These are phyloP conservation scores for Sparidentex hasta DNA, from an alignment of 2,797 vertebrate genomes.

Conservation along the genomic window DNA sequence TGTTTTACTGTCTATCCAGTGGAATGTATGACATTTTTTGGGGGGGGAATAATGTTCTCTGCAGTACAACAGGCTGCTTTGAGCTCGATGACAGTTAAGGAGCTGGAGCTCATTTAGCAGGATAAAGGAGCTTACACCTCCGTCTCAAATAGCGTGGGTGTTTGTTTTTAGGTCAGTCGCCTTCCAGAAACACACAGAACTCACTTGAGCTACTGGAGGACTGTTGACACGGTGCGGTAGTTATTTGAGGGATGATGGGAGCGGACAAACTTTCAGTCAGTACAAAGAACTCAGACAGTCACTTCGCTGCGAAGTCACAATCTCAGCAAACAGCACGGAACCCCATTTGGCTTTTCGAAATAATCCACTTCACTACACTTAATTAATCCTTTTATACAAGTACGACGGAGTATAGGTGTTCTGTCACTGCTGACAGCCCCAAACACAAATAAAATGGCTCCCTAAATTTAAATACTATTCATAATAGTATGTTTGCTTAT, in stretches of 20 bases:
- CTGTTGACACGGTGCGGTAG: constrained; percentile 23
- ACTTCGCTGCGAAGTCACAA: constrained; percentile 6
- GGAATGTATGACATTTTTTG: neutral
- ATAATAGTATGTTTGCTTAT: constrained; percentile 52
- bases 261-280: constrained; percentile 25
- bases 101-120: constrained; percentile 3
- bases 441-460: constrained; percentile 36
- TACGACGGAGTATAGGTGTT: neutral
- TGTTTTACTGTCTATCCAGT: neutral
- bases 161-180: constrained; percentile 31
- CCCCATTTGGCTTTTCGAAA: constrained; percentile 14
- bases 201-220: neutral
- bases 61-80: neutral
- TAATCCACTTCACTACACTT: constrained; percentile 30
- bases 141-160: constrained; percentile 16
- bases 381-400: constrained; percentile 34
- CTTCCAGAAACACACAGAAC: constrained; percentile 16
- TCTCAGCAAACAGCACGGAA: constrained; percentile 23
- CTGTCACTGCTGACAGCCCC: constrained; percentile 20
- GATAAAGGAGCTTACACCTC: constrained; percentile 29
- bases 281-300: constrained; percentile 17
- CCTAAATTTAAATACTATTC: constrained; percentile 38
- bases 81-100: neutral
- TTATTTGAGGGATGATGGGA: constrained; percentile 27
- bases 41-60: neutral